A percentile compares a stretch with the other conserved stretches of the same genome.
phyloP scores from a whole-genome alignment of 2,113 vertebrate species.

The Telmatochromis sp. region DNA sequence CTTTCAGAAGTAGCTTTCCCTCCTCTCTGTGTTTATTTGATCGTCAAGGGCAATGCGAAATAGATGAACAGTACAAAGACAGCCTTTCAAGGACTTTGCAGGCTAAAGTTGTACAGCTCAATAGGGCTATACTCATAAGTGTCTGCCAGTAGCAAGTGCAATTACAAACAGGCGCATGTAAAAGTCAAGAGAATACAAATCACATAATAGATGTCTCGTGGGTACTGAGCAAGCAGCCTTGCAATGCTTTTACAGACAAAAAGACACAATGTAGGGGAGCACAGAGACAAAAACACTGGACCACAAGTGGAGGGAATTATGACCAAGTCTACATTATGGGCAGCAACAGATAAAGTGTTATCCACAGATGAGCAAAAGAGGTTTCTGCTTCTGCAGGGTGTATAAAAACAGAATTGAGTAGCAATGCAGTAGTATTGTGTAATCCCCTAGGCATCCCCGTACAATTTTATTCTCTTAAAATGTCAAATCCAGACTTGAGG shows the following conservation, averaged over 20 bases:
- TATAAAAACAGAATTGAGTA: not conserved
- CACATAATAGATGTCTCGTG: constrained; percentile 52
- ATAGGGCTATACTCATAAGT: constrained; percentile 44
- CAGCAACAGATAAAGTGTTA: not conserved
- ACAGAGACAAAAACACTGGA: not conserved
- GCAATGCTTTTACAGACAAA: not conserved
- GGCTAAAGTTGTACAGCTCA: constrained; percentile 47
- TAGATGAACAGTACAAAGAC: constrained; percentile 55
- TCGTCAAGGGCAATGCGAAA: constrained; percentile 61
- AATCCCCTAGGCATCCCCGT: not conserved
- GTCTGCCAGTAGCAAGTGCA: constrained; percentile 55
- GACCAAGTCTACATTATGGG: not conserved
- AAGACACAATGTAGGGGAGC: not conserved
- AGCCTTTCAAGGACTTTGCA: constrained; percentile 17
- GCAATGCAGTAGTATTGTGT: not conserved
- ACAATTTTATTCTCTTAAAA: constrained; percentile 4
- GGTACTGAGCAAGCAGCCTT: constrained; percentile 14
- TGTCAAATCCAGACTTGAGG: constrained; percentile 1
- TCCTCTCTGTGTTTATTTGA: constrained; percentile 49
- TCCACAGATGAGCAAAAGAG: not conserved
- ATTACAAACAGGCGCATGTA: constrained; percentile 63
- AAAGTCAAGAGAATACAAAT: constrained; percentile 70
- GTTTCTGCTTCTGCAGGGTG: not conserved
- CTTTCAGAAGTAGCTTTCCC: constrained; percentile 44
- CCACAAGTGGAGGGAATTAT: not conserved